phyloP scores from a whole-genome alignment of 2,888 invertebrate species.

The Ceraclea dissimilis region DNA sequence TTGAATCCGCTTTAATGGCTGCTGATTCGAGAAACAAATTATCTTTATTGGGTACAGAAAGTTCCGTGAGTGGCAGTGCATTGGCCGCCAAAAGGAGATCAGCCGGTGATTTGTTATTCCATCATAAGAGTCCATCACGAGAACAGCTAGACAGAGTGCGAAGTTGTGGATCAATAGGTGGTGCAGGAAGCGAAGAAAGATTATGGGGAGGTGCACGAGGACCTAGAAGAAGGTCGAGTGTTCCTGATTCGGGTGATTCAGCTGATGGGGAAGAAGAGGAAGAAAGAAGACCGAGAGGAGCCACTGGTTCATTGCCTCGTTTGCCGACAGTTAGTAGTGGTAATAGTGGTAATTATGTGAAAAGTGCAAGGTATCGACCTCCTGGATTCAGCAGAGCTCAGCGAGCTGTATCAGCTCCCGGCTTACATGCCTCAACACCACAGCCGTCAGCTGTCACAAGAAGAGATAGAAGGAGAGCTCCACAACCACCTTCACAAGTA shows the following conservation, averaged over 20 bases:
- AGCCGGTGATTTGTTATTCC: constrained; percentile 75
- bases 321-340: constrained; percentile 54
- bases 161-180: constrained; percentile 80
- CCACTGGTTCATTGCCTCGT: constrained; percentile 72
- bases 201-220: constrained; percentile 37
- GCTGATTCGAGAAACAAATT: constrained; percentile 78
- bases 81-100: constrained; percentile 72
- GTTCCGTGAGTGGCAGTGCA: constrained; percentile 56
- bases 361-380: constrained; percentile 80
- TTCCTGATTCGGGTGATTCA: constrained; percentile 49
- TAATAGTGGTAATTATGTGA: constrained; percentile 49
- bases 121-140: constrained; percentile 70
- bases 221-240: constrained; percentile 45
- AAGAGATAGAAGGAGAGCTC: constrained; percentile 49
- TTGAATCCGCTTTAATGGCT: constrained; percentile 83
- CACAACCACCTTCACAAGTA: constrained; percentile 36
- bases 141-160: constrained; percentile 65
- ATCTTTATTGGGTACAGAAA: constrained; percentile 55
- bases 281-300: constrained; percentile 48
- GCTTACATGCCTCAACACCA: constrained; percentile 52
- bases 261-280: constrained; percentile 49
- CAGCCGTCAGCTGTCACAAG: constrained; percentile 41
- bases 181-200: constrained; percentile 52
- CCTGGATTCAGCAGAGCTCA: constrained; percentile 74
- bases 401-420: constrained; percentile 67